These are phyloP conservation scores for Passerina amoena DNA, from an alignment of 2,113 vertebrate species.

Conservation along the genomic window DNA sequence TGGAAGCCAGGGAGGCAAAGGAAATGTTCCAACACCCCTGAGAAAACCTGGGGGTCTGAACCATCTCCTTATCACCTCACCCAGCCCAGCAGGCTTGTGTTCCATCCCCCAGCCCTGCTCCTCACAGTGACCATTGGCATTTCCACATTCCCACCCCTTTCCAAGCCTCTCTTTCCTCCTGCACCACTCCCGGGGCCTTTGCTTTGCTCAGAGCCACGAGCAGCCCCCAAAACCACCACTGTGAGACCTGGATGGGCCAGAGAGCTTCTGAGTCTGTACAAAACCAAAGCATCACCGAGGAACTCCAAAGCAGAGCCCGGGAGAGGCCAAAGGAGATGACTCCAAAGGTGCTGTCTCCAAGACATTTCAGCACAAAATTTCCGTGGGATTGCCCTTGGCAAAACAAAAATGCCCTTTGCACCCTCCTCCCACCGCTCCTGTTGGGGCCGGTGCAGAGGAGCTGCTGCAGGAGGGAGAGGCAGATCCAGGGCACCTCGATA, in stretches of 20 bases:
- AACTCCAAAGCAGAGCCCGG: neutral
- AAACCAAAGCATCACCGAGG: neutral
- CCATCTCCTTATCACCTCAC: rapidly evolving
- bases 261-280: neutral
- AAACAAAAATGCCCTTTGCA: neutral
- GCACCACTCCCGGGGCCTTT: rapidly evolving
- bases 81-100: neutral
- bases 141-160: neutral
- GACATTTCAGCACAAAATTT: neutral
- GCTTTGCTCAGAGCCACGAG: neutral
- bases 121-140: rapidly evolving
- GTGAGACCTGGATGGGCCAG: neutral
- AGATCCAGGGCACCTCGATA: slow-evolving; percentile 59
- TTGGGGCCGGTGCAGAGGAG: neutral
- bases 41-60: neutral
- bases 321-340: neutral
- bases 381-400: neutral
- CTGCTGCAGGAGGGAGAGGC: neutral
- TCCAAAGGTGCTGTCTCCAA: neutral
- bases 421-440: neutral
- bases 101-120: neutral
- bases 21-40: neutral
- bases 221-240: rapidly evolving
- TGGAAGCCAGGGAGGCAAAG: neutral
- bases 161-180: neutral